Evolutionary conservation across 1,140 invertebrate genomes (phyloP).

Genomic region (Brachystomella parvula): DNA sequence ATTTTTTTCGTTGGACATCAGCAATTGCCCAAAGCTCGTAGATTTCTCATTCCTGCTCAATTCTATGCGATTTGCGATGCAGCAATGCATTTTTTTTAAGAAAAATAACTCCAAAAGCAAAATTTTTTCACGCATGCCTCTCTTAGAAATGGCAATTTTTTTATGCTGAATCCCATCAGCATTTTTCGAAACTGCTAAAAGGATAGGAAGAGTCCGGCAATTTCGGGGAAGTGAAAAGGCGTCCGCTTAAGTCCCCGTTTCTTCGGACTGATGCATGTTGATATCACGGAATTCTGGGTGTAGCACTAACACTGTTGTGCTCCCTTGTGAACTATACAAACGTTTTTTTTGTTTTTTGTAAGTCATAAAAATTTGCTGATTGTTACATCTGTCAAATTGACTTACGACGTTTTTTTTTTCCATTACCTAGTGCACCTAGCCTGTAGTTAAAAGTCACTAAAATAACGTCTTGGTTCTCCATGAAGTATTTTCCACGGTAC

Average conservation of each 20-base stretch:
- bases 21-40: too few relatives aligned
- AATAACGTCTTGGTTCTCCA: slow-evolving; percentile 13
- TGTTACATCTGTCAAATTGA: not conserved
- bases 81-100: not conserved
- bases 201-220: not conserved
- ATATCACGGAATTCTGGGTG: too few relatives aligned
- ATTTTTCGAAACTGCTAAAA: too few relatives aligned
- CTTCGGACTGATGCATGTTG: not conserved
- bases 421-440: slow-evolving; percentile 3
- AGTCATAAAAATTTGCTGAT: not conserved
- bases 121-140: not conserved
- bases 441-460: slow-evolving; percentile 10
- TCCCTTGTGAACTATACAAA: not conserved
- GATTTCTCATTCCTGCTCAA: too few relatives aligned
- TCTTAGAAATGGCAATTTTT: too few relatives aligned
- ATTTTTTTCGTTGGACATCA: too few relatives aligned
- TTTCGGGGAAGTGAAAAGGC: not conserved
- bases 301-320: not conserved
- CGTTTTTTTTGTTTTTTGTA: not conserved
- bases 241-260: not conserved
- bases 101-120: not conserved
- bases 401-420: not conserved
- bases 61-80: not conserved
- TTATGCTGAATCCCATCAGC: too few relatives aligned
- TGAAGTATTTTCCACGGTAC: slow-evolving; percentile 14